These are phyloP conservation scores for Empidonax alnorum DNA, from an alignment of 2,113 vertebrate genomes.

Conservation along the genomic window DNA sequence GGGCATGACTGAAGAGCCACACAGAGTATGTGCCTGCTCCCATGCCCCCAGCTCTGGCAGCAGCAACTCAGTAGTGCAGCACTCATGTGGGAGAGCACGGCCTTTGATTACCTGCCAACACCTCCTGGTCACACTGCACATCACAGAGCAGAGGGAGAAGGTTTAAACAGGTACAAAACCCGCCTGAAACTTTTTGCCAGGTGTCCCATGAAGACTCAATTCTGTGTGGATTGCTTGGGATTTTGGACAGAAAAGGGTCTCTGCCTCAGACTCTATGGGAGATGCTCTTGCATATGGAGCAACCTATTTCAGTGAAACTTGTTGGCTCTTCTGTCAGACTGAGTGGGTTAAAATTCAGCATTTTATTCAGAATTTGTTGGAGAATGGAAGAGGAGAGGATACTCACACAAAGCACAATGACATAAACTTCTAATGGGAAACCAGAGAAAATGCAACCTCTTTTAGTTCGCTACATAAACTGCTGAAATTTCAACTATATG, in stretches of 20 bases:
- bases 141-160: not conserved
- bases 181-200: not conserved
- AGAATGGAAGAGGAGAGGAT: not conserved
- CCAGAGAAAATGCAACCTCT: not conserved
- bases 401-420: not conserved
- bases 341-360: not conserved
- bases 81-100: fast-evolving
- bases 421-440: not conserved
- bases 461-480: not conserved
- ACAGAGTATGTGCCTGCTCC: not conserved
- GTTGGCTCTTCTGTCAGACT: not conserved
- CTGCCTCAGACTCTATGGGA: not conserved
- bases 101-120: not conserved
- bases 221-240: not conserved
- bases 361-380: not conserved
- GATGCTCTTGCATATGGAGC: not conserved
- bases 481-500: not conserved
- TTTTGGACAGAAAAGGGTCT: not conserved
- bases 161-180: not conserved
- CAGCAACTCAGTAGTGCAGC: not conserved
- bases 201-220: not conserved
- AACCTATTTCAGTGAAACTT: not conserved
- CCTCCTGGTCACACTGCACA: not conserved
- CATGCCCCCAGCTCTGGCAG: not conserved
- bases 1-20: not conserved